Conservation (phyloP, 2,888 invertebrate species). For the Erynnis tages region DNA sequence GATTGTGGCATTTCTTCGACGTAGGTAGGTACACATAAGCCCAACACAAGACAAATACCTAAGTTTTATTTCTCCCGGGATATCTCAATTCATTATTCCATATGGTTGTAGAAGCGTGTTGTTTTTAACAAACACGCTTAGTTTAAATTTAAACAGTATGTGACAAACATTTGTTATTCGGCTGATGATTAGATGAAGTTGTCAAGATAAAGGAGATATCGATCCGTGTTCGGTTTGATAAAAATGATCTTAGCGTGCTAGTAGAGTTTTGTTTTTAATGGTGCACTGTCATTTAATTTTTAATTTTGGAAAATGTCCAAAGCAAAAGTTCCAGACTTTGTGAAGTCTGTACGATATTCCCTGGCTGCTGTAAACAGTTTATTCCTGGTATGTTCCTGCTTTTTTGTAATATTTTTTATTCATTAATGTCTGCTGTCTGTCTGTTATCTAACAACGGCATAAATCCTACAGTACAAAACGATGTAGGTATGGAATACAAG, state of each 20-base stretch:
- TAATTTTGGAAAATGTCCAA: conserved; percentile 44
- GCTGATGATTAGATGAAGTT: conserved; percentile 57
- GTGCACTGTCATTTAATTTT: background rate
- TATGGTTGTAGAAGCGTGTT: no score
- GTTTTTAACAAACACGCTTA: no score
- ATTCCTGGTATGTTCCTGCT: conserved; percentile 85
- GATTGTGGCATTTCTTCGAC: no score
- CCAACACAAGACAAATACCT: no score
- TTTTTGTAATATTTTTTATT: no score
- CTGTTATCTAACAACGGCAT: no score
- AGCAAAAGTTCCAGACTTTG: conserved; percentile 74
- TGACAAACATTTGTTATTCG: conserved; percentile 14
- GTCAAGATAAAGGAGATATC: conserved; percentile 69
- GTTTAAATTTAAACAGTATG: no score
- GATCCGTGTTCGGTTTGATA: conserved; percentile 56
- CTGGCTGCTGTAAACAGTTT: conserved; percentile 87
- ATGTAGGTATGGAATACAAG: no score
- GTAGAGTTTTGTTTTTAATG: conserved; percentile 12
- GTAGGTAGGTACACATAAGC: no score
- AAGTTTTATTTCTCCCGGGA: no score
- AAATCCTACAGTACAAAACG: no score
- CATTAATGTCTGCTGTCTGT: background rate
- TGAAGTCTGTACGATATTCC: conserved; percentile 84
- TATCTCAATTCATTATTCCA: no score
- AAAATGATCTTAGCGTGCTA: conserved; percentile 50